Conservation (phyloP, 1,140 invertebrate genomes). For the Lucilia sericata region DNA sequence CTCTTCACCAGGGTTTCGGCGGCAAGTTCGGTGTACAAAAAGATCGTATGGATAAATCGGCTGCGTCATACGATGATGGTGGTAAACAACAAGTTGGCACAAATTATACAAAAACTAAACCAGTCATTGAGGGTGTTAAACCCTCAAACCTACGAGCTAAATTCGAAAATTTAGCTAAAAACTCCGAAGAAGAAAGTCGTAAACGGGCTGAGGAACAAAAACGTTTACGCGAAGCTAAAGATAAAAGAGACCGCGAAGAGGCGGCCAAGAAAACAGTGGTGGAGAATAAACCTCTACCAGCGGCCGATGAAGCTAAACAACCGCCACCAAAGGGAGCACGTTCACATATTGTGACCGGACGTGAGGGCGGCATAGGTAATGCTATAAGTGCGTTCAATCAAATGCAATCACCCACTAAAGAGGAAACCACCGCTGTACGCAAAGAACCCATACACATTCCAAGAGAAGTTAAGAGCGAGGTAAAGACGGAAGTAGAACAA, state of each 20-base stretch:
- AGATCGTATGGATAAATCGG: conserved; percentile 82
- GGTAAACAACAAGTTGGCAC: conserved; percentile 74
- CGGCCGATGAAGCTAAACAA: conserved; percentile 53
- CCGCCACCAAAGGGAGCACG: conserved; percentile 58
- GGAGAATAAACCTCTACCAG: conserved; percentile 59
- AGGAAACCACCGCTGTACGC: conserved; percentile 54
- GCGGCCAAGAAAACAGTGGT: conserved; percentile 66
- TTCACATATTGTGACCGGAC: conserved; percentile 59
- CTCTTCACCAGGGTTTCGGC: conserved; percentile 74
- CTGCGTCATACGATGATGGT: conserved; percentile 75
- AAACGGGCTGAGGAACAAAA: conserved; percentile 73
- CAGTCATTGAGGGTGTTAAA: conserved; percentile 78
- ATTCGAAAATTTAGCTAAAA: conserved; percentile 87
- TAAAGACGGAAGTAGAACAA: conserved; percentile 37
- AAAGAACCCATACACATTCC: conserved; percentile 64
- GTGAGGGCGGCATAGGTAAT: conserved; percentile 61
- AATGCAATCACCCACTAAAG: conserved; percentile 63
- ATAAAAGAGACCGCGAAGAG: conserved; percentile 70
- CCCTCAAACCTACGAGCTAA: conserved; percentile 81
- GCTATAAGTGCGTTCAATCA: conserved; percentile 66
- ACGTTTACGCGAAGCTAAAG: conserved; percentile 68
- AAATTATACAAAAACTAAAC: conserved; percentile 76
- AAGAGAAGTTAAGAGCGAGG: conserved; percentile 51
- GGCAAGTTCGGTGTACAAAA: conserved; percentile 82
- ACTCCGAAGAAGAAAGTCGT: conserved; percentile 74